phyloP scores from a whole-genome alignment of 1,140 invertebrate species.

The Zaprionus gabonicus region DNA sequence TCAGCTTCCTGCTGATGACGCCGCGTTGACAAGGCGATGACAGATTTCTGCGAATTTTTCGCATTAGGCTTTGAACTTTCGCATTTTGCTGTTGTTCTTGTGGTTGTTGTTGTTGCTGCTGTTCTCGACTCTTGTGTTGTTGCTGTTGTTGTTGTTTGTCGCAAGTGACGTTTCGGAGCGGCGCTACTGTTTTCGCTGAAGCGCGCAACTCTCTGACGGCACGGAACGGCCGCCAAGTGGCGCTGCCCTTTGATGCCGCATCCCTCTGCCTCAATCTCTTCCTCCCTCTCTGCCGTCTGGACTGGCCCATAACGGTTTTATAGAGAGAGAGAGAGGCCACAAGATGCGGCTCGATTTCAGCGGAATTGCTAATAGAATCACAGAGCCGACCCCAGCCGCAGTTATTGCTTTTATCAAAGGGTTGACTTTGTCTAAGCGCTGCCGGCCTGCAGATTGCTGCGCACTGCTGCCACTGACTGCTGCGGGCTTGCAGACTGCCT shows the following conservation, averaged over 20 bases:
- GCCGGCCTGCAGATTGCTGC: conserved; percentile 34
- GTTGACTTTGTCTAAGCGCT: conserved; percentile 75
- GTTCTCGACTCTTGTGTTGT: background rate
- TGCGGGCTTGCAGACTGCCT: background rate
- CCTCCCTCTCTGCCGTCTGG: background rate
- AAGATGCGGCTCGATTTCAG: conserved; percentile 74
- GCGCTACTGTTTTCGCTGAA: conserved; percentile 79
- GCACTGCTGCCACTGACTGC: conserved; percentile 9
- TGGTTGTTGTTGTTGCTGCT: conserved; percentile 2
- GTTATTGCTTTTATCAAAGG: conserved; percentile 69
- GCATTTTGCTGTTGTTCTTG: conserved; percentile 52
- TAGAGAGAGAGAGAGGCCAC: conserved; percentile 3
- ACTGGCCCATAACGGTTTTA: conserved; percentile 65
- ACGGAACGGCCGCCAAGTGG: conserved; percentile 75
- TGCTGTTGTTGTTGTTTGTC: conserved; percentile 13
- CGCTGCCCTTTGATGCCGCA: conserved; percentile 73
- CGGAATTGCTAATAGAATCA: conserved; percentile 79
- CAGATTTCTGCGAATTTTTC: conserved; percentile 82
- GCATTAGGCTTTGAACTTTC: conserved; percentile 81
- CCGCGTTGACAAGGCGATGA: conserved; percentile 80
- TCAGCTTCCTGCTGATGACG: conserved; percentile 65
- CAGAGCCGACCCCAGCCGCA: conserved; percentile 27
- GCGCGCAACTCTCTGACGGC: conserved; percentile 64
- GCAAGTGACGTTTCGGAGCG: conserved; percentile 40
- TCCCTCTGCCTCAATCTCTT: background rate